phyloP scores from a whole-genome alignment of 1,140 invertebrate genomes.

The Delia radicum region DNA sequence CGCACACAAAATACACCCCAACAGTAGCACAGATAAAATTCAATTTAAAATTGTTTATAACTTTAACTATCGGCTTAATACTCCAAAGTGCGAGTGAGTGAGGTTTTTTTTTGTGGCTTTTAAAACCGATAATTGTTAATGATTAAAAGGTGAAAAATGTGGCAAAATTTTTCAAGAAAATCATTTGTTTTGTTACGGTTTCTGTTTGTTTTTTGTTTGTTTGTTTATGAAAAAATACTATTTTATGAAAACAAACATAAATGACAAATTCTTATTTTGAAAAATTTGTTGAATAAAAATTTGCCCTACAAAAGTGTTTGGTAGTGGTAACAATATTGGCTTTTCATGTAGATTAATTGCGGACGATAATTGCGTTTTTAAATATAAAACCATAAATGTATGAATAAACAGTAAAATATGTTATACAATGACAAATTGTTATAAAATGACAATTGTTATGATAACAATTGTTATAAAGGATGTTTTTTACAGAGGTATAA shows the following conservation, averaged over 20 bases:
- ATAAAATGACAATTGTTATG: no score
- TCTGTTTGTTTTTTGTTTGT: not conserved
- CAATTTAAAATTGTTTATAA: no score
- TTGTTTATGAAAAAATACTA: not conserved
- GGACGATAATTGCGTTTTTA: not conserved
- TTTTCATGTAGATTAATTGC: not conserved
- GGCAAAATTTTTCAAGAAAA: not conserved
- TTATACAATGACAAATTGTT: no score
- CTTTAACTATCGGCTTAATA: no score
- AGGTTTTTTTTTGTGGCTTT: not conserved
- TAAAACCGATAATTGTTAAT: not conserved
- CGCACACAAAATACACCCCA: not conserved
- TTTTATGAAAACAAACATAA: no score
- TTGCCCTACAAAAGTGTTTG: not conserved
- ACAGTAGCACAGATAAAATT: no score
- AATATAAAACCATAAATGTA: not conserved
- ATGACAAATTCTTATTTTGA: not conserved
- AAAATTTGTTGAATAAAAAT: not conserved
- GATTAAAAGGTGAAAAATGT: slow-evolving; percentile 1
- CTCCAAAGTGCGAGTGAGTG: not conserved
- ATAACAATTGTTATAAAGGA: no score
- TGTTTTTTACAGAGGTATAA: no score
- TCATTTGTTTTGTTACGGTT: not conserved
- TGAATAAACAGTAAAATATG: no score
- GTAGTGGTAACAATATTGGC: not conserved